A percentile compares a stretch with the other conserved stretches of the same genome.
Evolutionary conservation across 2,888 invertebrate species (phyloP).

Genomic region (Lacanobia oleracea): DNA sequence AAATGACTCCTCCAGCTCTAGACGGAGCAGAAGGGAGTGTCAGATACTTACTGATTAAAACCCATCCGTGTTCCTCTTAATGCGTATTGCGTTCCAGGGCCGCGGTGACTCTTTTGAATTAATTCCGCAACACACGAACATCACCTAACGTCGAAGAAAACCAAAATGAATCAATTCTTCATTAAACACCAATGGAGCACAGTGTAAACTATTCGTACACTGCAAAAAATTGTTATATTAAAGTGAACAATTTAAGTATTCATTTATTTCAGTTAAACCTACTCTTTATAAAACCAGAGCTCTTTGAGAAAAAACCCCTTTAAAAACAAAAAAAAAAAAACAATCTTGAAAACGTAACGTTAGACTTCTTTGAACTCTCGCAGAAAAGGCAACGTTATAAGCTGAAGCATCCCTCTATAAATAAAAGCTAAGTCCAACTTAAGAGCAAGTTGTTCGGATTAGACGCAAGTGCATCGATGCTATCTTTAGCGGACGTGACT

Average conservation of each 20-base stretch:
- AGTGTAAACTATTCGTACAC: not conserved
- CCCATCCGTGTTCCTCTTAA: too few relatives aligned
- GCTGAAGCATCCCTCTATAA: slow-evolving; percentile 25
- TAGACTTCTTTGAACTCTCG: slow-evolving; percentile 1
- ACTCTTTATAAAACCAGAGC: not conserved
- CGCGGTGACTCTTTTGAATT: too few relatives aligned
- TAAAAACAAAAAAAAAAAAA: slow-evolving; percentile 4
- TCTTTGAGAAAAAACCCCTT: not conserved
- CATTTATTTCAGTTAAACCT: not conserved
- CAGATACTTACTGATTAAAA: too few relatives aligned
- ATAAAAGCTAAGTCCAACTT: slow-evolving; percentile 48
- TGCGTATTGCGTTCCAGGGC: too few relatives aligned
- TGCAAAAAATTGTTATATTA: not conserved
- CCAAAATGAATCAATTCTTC: too few relatives aligned
- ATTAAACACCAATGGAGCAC: not conserved
- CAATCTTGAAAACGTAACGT: slow-evolving; percentile 1
- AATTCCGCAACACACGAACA: too few relatives aligned
- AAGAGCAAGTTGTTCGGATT: slow-evolving; percentile 55
- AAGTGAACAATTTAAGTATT: not conserved
- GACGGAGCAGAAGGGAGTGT: too few relatives aligned
- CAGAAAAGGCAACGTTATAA: slow-evolving; percentile 40
- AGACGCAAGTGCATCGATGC: slow-evolving; percentile 51
- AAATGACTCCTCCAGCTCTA: too few relatives aligned
- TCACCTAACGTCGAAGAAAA: too few relatives aligned
- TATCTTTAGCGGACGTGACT: slow-evolving; percentile 47